A percentile compares a stretch with the other conserved stretches of the same genome.
Evolutionary conservation across 2,888 invertebrate genomes (phyloP).

Genomic region (Chymomyza procnemis): DNA sequence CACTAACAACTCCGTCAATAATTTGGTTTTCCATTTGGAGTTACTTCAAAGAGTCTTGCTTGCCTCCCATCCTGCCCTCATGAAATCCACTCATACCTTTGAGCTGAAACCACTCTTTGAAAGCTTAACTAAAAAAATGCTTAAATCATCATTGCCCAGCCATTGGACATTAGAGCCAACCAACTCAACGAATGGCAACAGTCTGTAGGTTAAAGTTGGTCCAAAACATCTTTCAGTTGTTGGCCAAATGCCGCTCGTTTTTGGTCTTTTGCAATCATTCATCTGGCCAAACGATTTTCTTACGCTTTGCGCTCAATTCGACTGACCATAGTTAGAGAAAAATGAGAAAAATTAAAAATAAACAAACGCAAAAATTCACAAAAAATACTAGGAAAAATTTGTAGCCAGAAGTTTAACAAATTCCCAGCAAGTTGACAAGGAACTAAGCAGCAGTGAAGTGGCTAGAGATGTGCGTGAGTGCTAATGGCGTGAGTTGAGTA

Average conservation of each 20-base stretch:
- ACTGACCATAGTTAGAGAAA: conserved; percentile 58
- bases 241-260: not conserved
- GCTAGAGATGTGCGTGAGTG: not conserved
- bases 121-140: conserved; percentile 53
- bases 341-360: not conserved
- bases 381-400: conserved; percentile 15
- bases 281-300: conserved; percentile 27
- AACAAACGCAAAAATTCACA: not conserved
- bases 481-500: too few species aligned
- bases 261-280: conserved; percentile 30
- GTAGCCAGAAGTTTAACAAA: conserved; percentile 27
- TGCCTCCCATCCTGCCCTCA: conserved; percentile 12
- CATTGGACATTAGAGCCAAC: conserved; percentile 5
- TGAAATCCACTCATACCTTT: conserved; percentile 24
- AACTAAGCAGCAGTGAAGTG: not conserved
- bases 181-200: conserved; percentile 16
- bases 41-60: not conserved
- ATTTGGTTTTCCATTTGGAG: not conserved
- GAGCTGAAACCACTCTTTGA: conserved; percentile 39
- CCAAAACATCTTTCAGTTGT: conserved; percentile 23
- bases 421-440: not conserved
- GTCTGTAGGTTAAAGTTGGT: conserved; percentile 8
- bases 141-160: conserved; percentile 32
- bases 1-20: not conserved
- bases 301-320: conserved; percentile 39